These are phyloP conservation scores for Tyto alba DNA, from an alignment of 2,113 vertebrate species.

Conservation along the genomic window DNA sequence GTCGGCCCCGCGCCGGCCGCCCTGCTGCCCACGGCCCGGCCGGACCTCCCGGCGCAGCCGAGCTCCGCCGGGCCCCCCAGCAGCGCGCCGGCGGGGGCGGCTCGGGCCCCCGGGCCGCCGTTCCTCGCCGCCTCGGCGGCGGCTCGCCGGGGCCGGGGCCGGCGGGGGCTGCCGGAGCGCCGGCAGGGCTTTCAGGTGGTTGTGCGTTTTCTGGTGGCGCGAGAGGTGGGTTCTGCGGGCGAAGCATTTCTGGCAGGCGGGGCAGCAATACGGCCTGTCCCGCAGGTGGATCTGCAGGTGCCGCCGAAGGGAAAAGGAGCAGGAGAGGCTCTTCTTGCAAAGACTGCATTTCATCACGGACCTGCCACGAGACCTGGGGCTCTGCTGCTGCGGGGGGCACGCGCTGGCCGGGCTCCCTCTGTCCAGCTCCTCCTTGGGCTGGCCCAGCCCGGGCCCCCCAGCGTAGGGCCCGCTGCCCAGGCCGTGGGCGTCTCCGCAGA, in stretches of 20 bases:
- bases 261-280: constrained; percentile 63
- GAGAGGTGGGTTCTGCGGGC: constrained; percentile 59
- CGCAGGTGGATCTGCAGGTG: constrained; percentile 54
- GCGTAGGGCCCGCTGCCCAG: rapidly evolving
- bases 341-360: constrained; percentile 20
- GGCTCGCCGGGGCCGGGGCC: neutral
- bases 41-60: neutral
- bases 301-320: constrained; percentile 50
- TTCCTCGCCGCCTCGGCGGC: rapidly evolving
- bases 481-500: neutral
- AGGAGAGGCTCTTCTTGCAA: constrained; percentile 67
- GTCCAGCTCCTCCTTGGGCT: constrained; percentile 49
- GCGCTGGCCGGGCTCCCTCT: neutral
- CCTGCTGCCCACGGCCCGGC: neutral
- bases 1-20: rapidly evolving
- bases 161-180: neutral
- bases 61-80: rapidly evolving
- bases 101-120: no score
- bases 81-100: rapidly evolving
- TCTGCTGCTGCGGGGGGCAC: neutral
- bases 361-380: neutral
- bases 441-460: neutral
- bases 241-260: constrained; percentile 65
- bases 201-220: constrained; percentile 69
- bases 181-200: constrained; percentile 36